phyloP scores from a whole-genome alignment of 2,888 invertebrate species.

The Asteroscopus sphinx region DNA sequence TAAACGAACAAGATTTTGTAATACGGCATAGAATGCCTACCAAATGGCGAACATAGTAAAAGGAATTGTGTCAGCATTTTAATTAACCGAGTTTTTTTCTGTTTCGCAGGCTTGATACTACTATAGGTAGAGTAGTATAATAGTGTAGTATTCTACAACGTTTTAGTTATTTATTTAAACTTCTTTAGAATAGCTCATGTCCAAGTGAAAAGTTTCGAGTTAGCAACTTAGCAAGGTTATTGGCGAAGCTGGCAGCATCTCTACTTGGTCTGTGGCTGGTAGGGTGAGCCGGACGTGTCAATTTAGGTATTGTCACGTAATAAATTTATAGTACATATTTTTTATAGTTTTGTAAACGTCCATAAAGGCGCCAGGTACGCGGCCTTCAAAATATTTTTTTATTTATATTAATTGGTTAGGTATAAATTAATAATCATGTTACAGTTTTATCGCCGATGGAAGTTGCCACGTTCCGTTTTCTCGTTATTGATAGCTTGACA shows the following conservation, averaged over 20 bases:
- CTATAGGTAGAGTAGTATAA: slow-evolving; percentile 24
- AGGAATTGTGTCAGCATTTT: slow-evolving; percentile 68
- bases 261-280: too few species aligned
- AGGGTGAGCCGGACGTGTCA: too few species aligned
- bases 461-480: slow-evolving; percentile 47
- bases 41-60: slow-evolving; percentile 49
- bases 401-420: not conserved
- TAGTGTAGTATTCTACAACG: slow-evolving; percentile 30
- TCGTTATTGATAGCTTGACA: slow-evolving; percentile 37
- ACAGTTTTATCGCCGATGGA: slow-evolving; percentile 20
- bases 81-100: slow-evolving; percentile 63
- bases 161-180: slow-evolving; percentile 24
- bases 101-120: slow-evolving; percentile 40
- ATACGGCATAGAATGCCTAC: slow-evolving; percentile 51
- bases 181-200: too few species aligned
- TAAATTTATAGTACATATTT: too few species aligned
- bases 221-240: too few species aligned
- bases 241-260: too few species aligned
- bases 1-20: slow-evolving; percentile 51
- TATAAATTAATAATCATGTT: slow-evolving; percentile 44
- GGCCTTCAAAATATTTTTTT: not conserved
- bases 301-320: too few species aligned
- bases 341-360: too few species aligned
- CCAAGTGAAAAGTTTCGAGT: too few species aligned
- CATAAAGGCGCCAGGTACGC: slow-evolving; percentile 12